A percentile compares a stretch with the other conserved stretches of the same genome.
These are phyloP conservation scores for Stylophora pistillata DNA, from an alignment of 64 coral and sea anemone genomes.

Conservation along the genomic window DNA sequence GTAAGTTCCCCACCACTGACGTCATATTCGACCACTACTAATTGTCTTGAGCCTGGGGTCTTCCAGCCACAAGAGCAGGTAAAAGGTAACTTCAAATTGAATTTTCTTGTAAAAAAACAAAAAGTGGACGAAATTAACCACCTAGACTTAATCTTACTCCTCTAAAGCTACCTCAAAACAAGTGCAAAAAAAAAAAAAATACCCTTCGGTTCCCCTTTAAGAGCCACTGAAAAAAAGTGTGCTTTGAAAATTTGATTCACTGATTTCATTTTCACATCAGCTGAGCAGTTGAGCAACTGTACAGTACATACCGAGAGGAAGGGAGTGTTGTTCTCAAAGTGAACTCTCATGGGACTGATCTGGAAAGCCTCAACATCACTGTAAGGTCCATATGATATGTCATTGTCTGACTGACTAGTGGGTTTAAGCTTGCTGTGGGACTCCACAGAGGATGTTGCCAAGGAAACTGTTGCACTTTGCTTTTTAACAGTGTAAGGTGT, in stretches of 20 bases:
- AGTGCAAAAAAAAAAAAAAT: no score
- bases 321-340: conserved; percentile 98
- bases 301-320: conserved; percentile 83
- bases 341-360: conserved; percentile 80
- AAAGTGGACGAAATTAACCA: no score
- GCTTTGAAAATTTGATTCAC: neutral
- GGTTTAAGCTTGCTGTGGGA: conserved; percentile 92
- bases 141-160: no score
- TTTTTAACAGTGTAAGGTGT: conserved; percentile 72
- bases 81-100: no score
- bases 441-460: conserved; percentile 86
- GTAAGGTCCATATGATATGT: conserved; percentile 87
- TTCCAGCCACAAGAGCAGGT: no score
- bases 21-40: no score
- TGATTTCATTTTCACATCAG: neutral
- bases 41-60: no score
- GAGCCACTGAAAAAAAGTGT: no score
- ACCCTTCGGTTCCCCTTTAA: no score
- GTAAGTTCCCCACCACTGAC: no score
- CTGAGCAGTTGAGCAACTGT: neutral
- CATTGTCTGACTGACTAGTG: conserved; percentile 68
- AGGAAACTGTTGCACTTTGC: conserved; percentile 85
- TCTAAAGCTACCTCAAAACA: no score
- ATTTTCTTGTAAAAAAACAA: no score
- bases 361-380: conserved; percentile 71